A percentile compares a stretch with the other conserved stretches of the same genome.
phyloP scores from a whole-genome alignment of 1,140 invertebrate species.

The Drosophila fuyamai region DNA sequence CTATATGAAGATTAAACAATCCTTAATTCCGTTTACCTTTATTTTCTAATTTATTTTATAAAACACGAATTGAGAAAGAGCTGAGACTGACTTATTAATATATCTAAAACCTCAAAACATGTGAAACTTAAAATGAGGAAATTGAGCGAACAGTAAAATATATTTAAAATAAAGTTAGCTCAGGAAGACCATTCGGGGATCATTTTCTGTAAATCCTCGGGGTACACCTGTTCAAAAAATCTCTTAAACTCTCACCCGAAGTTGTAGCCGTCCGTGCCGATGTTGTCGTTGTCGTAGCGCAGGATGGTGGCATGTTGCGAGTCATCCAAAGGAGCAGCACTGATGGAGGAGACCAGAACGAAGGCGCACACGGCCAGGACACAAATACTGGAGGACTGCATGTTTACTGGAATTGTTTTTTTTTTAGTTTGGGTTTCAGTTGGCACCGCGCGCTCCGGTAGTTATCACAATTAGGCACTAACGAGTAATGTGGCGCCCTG shows the following conservation, averaged over 20 bases:
- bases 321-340: slow-evolving; percentile 74
- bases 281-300: slow-evolving; percentile 84
- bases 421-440: slow-evolving; percentile 4
- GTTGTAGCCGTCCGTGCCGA: slow-evolving; percentile 85
- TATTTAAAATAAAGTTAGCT: too few species aligned
- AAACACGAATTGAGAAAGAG: too few species aligned
- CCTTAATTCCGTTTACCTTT: too few species aligned
- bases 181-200: too few species aligned
- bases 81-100: too few species aligned
- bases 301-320: slow-evolving; percentile 82
- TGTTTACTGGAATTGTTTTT: slow-evolving; percentile 22
- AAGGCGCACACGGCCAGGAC: slow-evolving; percentile 60
- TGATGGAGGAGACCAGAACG: slow-evolving; percentile 31
- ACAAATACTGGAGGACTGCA: slow-evolving; percentile 56
- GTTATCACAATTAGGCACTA: slow-evolving; percentile 69
- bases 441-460: slow-evolving; percentile 43
- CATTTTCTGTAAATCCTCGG: neutral
- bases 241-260: slow-evolving; percentile 83
- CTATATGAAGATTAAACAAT: too few species aligned
- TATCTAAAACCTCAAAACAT: too few species aligned
- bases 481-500: slow-evolving; percentile 55
- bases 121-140: too few species aligned
- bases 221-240: too few species aligned
- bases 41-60: too few species aligned
- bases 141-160: too few species aligned